Conservation (phyloP, 2,888 invertebrate genomes). For the Ectobius pallidus region DNA sequence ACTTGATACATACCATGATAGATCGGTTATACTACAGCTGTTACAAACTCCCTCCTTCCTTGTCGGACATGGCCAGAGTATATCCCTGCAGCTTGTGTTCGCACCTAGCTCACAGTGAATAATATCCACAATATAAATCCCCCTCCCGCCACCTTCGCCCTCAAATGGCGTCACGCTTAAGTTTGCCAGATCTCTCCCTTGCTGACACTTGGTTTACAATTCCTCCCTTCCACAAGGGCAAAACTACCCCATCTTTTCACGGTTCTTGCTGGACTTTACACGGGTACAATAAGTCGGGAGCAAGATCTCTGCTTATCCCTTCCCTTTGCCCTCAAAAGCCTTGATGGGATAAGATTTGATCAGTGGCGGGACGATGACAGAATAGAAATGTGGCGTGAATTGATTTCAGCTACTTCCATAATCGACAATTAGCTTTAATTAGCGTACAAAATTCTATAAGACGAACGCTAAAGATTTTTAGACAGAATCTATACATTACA, state of each 20-base stretch:
- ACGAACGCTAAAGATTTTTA: too few relatives aligned
- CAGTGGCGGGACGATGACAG: too few relatives aligned
- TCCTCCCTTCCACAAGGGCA: not conserved
- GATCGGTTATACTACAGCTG: conserved; percentile 46
- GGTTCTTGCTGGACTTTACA: conserved; percentile 17
- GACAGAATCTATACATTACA: too few relatives aligned
- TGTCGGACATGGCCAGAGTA: conserved; percentile 36
- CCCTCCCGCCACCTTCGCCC: conserved; percentile 43
- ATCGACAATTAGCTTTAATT: too few relatives aligned
- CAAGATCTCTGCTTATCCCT: conserved; percentile 11
- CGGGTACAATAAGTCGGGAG: conserved; percentile 7
- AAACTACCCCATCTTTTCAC: conserved; percentile 7
- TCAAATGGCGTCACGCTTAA: conserved; percentile 30
- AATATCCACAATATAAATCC: conserved; percentile 50
- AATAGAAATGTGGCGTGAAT: too few relatives aligned
- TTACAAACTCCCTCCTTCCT: conserved; percentile 40
- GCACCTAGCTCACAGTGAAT: conserved; percentile 39
- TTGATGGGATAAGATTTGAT: not conserved
- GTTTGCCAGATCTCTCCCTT: conserved; percentile 21
- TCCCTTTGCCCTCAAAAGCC: not conserved
- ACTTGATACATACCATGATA: conserved; percentile 45
- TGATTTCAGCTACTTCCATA: too few relatives aligned
- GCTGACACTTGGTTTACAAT: conserved; percentile 37
- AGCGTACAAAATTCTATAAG: too few relatives aligned
- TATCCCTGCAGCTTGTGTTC: conserved; percentile 11